phyloP scores from a whole-genome alignment of 2,888 invertebrate genomes.

The Drosophila neutralis region DNA sequence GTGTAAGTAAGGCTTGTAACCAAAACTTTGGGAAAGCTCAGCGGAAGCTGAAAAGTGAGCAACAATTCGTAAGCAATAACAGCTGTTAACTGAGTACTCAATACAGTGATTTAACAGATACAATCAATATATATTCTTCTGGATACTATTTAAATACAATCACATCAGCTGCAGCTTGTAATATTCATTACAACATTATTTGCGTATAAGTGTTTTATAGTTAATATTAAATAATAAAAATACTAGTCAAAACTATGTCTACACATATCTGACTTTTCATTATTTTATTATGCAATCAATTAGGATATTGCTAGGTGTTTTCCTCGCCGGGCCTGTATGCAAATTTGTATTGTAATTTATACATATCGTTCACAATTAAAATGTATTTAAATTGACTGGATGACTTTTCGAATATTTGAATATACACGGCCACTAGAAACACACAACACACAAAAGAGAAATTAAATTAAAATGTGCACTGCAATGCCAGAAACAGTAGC shows the following conservation, averaged over 20 bases:
- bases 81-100: background rate
- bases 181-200: background rate
- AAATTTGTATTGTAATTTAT: background rate
- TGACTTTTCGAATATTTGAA: background rate
- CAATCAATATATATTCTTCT: background rate
- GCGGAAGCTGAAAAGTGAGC: rapidly evolving
- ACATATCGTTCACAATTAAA: background rate
- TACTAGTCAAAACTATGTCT: background rate
- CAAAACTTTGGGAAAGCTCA: background rate
- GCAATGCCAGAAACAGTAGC: constrained; percentile 2
- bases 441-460: background rate
- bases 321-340: too few relatives aligned
- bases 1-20: background rate
- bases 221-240: background rate
- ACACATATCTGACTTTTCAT: background rate
- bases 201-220: background rate
- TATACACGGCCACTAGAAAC: background rate
- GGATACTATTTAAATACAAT: background rate
- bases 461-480: constrained; percentile 8
- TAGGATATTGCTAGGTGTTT: background rate
- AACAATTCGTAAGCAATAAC: background rate
- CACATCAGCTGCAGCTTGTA: too few relatives aligned
- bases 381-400: background rate
- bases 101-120: background rate
- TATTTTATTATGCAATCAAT: background rate